These are phyloP conservation scores for Polydesmus complanatus DNA, from an alignment of 2,888 invertebrate species.

Conservation along the genomic window DNA sequence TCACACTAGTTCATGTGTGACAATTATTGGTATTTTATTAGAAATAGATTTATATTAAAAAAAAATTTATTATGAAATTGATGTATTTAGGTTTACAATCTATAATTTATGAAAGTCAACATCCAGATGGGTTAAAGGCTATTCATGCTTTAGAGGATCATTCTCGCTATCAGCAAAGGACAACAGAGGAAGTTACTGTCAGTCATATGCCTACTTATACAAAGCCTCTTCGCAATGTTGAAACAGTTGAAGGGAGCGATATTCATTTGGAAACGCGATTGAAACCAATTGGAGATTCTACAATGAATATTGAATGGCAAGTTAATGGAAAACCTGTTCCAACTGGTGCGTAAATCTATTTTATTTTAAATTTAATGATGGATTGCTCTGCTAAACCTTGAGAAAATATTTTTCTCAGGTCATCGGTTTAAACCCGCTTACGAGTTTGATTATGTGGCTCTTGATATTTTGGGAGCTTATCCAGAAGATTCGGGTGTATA, in stretches of 20 bases:
- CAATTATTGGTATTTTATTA: constrained; percentile 39
- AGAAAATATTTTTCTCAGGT: constrained; percentile 28
- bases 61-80: background rate
- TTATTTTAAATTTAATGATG: too few relatives aligned
- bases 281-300: constrained; percentile 75
- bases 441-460: constrained; percentile 92
- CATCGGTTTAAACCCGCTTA: constrained; percentile 88
- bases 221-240: constrained; percentile 71
- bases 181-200: constrained; percentile 65
- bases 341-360: constrained; percentile 47
- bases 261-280: constrained; percentile 82
- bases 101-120: constrained; percentile 72
- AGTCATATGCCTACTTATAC: constrained; percentile 78
- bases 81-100: constrained; percentile 20
- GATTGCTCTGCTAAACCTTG: background rate
- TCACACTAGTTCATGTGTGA: constrained; percentile 77
- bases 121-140: constrained; percentile 81
- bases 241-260: constrained; percentile 78
- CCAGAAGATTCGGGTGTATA: constrained; percentile 96
- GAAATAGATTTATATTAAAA: too few relatives aligned
- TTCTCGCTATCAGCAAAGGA: constrained; percentile 44
- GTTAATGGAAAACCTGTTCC: constrained; percentile 85
- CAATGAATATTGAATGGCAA: constrained; percentile 91
- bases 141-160: constrained; percentile 54
- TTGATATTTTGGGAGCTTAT: constrained; percentile 89